Base-by-base conservation (phyloP, 2,797 vertebrate species). In the Enteromius trimaculatus region DNA sequence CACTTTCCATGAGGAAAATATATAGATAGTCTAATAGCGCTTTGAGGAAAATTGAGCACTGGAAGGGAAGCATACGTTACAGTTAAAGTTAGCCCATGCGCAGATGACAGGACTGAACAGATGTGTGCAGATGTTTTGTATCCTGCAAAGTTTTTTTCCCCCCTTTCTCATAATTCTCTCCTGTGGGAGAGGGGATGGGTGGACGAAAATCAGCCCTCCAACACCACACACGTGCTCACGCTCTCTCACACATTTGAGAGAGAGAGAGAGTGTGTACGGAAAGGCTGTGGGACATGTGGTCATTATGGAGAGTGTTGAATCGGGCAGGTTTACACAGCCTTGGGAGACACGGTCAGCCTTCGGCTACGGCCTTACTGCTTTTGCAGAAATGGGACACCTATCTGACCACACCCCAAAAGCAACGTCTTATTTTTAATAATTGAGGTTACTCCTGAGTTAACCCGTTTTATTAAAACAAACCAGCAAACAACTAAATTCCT, bases 121-220 rank as follows among this genome's bases (percentile, higher is more conserved):
- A 87, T 88, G 89, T 89, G 87, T 84, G 85, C 85, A 90, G 87
- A 90, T 88, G 87, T 86, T 88, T 89, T 79, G 68, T 83, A 77
- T 86, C 84, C 85, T 29, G 66, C 66, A 78, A 79, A 77, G 79
- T 84, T 87, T 84, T 89, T 81, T 84, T 75, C 51, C 51, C 80
- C 65, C 70, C 70, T 74, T 86, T 82, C 86, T 86, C 69, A 78
- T 80, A 82, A 86, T 84, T 82, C 79, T 55, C 77, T 87, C 82
- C 86, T 80, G 44, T 81, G 85, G 78, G 86, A 86, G 88, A 88
- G 84, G 74, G 84, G 86, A 83, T 77, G 79, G 83, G 78, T 88
- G 83, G 86, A 84, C 79, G 84, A 85, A 49, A 77, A 49, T 69
- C 78, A 72, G 75, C 84, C 26, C 75, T 82, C 51, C 83, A 80